Conservation (phyloP, 2,113 vertebrate species). For the Mus spicilegus region DNA sequence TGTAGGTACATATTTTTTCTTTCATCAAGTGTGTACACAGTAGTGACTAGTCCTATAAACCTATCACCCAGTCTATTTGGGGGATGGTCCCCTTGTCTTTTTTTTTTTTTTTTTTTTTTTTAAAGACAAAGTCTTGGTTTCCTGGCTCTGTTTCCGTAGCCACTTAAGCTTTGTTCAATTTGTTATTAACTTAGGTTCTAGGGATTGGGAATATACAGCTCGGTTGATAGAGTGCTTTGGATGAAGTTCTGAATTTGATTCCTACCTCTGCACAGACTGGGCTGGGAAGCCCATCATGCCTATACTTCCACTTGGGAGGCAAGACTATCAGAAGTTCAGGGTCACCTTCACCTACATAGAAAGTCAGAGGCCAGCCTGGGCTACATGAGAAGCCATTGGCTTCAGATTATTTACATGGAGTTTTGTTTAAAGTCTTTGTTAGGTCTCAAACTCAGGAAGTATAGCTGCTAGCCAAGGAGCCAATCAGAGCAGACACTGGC, state of each 20-base stretch:
- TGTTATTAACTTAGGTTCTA: not conserved
- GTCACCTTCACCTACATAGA: not conserved
- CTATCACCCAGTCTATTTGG: rapidly evolving
- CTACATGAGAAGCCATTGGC: constrained; percentile 3
- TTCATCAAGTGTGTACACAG: not conserved
- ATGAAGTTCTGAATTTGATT: not conserved
- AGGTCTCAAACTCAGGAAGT: not conserved
- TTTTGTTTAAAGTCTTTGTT: constrained; percentile 11
- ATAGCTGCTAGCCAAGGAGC: not conserved
- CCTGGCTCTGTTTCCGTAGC: not conserved
- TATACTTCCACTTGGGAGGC: not conserved
- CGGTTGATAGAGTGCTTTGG: not conserved
- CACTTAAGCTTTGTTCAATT: not conserved
- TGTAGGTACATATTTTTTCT: not conserved
- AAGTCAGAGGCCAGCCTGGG: not conserved
- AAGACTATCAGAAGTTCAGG: not conserved
- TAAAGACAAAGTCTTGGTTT: not conserved
- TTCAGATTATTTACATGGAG: constrained; percentile 15
- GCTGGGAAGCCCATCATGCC: not conserved
- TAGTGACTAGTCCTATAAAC: not conserved
- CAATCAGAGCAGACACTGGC: not conserved
- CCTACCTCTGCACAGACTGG: not conserved
- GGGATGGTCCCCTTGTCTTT: not conserved
- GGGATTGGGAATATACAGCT: not conserved
- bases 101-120: not conserved